Evolutionary conservation across 2,113 vertebrate genomes (phyloP).

Genomic region (Tetrao urogallus): DNA sequence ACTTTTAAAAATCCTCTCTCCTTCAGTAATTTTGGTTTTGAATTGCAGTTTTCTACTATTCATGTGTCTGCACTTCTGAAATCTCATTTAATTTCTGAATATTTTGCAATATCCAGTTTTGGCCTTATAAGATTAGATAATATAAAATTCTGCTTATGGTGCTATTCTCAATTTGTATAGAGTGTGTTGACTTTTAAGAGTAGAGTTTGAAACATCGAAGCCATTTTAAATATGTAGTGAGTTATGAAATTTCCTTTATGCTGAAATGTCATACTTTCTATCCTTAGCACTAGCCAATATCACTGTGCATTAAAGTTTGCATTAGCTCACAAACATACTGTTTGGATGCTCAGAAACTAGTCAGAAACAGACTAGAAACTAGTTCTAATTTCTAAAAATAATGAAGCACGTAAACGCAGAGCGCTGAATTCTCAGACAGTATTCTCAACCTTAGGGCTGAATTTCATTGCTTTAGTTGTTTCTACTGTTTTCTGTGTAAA

Average conservation of each 20-base stretch:
- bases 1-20: not conserved
- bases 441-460: not conserved
- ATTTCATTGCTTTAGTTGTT: not conserved
- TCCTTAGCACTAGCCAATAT: not conserved
- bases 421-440: not conserved
- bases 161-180: not conserved
- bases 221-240: not conserved
- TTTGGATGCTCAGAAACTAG: not conserved
- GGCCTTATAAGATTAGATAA: not conserved
- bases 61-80: not conserved
- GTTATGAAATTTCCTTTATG: not conserved
- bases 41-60: not conserved
- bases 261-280: not conserved
- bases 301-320: not conserved
- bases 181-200: conserved; percentile 11
- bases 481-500: not conserved
- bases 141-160: not conserved
- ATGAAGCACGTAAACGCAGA: not conserved
- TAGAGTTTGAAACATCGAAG: conserved; percentile 6
- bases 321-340: not conserved
- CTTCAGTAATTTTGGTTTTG: not conserved
- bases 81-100: conserved; percentile 46
- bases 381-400: not conserved
- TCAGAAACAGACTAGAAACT: too few relatives aligned
- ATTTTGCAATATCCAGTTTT: conserved; percentile 28